Percentiles rank a stretch among this genome's conserved stretches.
These are phyloP conservation scores for Petrolisthes cinctipes DNA, from an alignment of 2,888 invertebrate genomes.

Conservation along the genomic window DNA sequence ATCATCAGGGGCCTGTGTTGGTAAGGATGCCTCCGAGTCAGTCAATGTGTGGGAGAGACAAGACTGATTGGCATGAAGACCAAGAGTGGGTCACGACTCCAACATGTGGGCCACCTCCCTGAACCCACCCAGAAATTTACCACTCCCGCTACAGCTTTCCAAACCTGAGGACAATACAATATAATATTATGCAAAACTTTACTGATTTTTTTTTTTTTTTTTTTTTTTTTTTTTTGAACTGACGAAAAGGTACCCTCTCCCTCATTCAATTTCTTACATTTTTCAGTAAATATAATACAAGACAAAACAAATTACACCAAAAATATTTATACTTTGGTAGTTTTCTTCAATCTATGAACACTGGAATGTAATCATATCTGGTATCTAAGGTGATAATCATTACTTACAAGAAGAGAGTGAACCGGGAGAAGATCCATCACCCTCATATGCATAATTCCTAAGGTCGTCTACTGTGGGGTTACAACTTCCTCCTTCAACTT, in stretches of 20 bases:
- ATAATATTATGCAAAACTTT: not conserved
- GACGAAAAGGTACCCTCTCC: too few species aligned
- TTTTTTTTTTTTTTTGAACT: too few species aligned
- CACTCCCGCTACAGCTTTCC: slow-evolving; percentile 44
- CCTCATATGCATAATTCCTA: not conserved
- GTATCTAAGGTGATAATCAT: too few species aligned
- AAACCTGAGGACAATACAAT: slow-evolving; percentile 20
- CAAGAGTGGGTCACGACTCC: slow-evolving; percentile 38
- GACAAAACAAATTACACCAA: too few species aligned
- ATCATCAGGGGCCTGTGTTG: not conserved
- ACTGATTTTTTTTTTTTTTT: too few species aligned
- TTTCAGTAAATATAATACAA: not conserved
- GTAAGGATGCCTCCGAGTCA: not conserved
- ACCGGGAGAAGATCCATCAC: not conserved
- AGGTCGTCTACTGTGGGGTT: not conserved
- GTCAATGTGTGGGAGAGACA: not conserved
- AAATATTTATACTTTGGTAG: too few species aligned
- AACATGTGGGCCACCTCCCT: slow-evolving; percentile 45
- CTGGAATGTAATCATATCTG: too few species aligned
- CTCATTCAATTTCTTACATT: too few species aligned
- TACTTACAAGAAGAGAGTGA: not conserved
- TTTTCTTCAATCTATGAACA: too few species aligned
- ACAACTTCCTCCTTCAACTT: not conserved
- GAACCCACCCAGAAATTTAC: slow-evolving; percentile 46
- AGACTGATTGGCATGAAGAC: not conserved